Evolutionary conservation across 2,888 invertebrate genomes (phyloP), one percentile per base, ranked within the genome.

Genomic region (Xestia ashworthii): DNA sequence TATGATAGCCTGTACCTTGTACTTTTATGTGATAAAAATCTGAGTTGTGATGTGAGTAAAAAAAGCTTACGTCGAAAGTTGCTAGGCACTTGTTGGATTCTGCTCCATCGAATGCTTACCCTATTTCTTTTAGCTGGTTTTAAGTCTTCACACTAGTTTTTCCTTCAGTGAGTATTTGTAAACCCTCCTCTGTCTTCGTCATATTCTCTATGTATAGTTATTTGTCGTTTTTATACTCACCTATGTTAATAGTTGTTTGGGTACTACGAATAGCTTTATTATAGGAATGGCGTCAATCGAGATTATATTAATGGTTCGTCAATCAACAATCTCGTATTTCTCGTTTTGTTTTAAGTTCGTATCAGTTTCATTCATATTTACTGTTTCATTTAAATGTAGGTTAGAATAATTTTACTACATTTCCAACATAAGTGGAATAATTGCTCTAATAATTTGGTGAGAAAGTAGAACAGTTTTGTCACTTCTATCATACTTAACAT

Each of bases 1-100:
- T 83, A 83, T 86, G 71, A 80, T 72, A 62, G 60, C 38, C 22
- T 71, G 67, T 50, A 44, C 16, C 41, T 62, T 75, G 46, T 58
- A 14, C 12, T 72, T 55, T n/a, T n/a, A 64, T 65, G n/a, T 14
- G 44, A 64, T 80, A 32, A 64, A 60, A 72, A 14, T 80, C 11
- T 58, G 48, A 53, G 25, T 9, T 41, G 8, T 41, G 6, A 16
- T 58, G 38, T 12, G 3, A 25, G n/a, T 69, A 25, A 38, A 71
- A 78, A 53, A 46, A 44, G 22, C 12, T 11, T 22, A 14, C 16
- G n/a, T 12, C 11, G 2, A 25, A 16, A 8, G 32, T 75, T 11
- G 12, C 3, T 5, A 11, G 14, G 9, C 2, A 38, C 9, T 55
- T 74, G 46, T 46, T 46, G 22, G 22, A 22, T 58, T 58, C 5